Evolutionary conservation across 2,797 vertebrate genomes (phyloP), one percentile per base, ranked within the genome.

Genomic region (Steatocranus sp.): DNA sequence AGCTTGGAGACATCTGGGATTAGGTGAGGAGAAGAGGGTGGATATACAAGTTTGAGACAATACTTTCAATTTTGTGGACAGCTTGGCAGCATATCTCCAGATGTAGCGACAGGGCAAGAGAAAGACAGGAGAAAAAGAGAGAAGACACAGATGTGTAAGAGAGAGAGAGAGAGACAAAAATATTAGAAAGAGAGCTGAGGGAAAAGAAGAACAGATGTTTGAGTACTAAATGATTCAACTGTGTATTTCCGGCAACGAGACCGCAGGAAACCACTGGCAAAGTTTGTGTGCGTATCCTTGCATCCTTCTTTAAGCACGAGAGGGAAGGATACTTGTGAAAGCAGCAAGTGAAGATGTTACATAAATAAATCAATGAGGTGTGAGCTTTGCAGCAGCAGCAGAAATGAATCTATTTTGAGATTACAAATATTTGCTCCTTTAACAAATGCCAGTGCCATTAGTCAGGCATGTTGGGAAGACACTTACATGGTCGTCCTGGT

Each of bases 401-500:
- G 61, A 79, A 77, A 86, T 76, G 1, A 81, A 83, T 79, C 75
- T 77, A 48, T 61, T 70, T 18, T 81, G 75, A 86, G 58, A 79
- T 68, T 27, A 84, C 9, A 66, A 80, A 75, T 78, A 73, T 89
- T 53, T 46, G 73, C 76, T 53, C 48, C 53, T 68, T 83, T 66
- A 80, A 85, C 48, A 92, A 82, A 87, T 86, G 87, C 90, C 84
- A 82, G 51, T 36, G 11, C 10, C n/a, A 70, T 83, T 82, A 76
- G 58, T 89, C 80, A 81, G 70, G 74, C 54, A 79, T 66, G 66
- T 70, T 80, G 49, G 53, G 43, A 79, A 18, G 66, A 81, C n/a
- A 93, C 97, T 98, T 92, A 98, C 97, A n/a, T 96, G 96, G 86
- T 98, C 96, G 46, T 98, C 95, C 84, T 97, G 96, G 93, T 95